These are phyloP conservation scores for Grantiella picta DNA, from an alignment of 2,113 vertebrate species.

Conservation along the genomic window DNA sequence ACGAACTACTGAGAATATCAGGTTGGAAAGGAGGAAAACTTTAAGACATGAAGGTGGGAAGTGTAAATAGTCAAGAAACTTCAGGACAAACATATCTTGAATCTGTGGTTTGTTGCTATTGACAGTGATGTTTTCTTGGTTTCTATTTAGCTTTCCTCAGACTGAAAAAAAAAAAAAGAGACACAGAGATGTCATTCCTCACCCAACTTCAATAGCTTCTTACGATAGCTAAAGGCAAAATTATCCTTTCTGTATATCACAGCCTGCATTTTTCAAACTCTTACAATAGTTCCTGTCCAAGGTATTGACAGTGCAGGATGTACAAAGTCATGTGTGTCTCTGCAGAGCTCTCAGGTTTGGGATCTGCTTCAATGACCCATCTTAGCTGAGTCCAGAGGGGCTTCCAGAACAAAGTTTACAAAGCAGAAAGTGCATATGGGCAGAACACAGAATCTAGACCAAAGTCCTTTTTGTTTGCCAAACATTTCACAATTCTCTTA, in stretches of 20 bases:
- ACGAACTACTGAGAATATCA: neutral
- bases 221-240: neutral
- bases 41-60: neutral
- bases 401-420: conserved; percentile 1
- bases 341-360: neutral
- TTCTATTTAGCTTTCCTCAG: neutral
- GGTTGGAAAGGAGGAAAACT: neutral
- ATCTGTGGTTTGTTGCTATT: neutral
- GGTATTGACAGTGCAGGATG: neutral
- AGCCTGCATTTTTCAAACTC: neutral
- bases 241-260: neutral
- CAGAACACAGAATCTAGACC: neutral
- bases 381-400: neutral
- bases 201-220: neutral
- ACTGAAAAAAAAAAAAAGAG: neutral
- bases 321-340: neutral
- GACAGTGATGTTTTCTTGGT: neutral
- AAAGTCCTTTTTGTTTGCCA: conserved; percentile 21
- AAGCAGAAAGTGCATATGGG: neutral
- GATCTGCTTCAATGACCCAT: neutral
- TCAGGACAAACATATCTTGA: neutral
- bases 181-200: neutral
- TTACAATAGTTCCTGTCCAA: neutral
- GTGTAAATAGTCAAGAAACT: neutral
- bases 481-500: conserved; percentile 22